Percentiles rank a stretch among this genome's conserved stretches.
Conservation (phyloP, 2,113 vertebrate genomes). For the Callorhinus ursinus region DNA sequence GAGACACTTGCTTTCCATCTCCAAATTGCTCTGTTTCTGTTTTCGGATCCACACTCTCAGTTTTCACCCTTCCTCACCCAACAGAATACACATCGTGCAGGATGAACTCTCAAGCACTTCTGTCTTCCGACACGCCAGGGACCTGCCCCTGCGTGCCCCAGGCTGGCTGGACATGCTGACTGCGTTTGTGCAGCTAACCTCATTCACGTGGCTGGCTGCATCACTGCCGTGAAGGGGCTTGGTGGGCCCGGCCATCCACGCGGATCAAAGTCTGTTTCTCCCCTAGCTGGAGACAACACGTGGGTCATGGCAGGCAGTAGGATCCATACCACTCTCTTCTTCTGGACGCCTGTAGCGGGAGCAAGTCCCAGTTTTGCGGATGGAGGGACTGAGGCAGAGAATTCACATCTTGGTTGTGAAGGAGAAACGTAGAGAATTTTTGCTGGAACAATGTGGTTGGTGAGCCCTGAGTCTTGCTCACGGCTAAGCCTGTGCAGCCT, state of each 20-base stretch:
- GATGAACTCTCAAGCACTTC: neutral
- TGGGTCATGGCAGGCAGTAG: neutral
- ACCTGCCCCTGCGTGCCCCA: neutral
- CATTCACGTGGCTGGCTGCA: neutral
- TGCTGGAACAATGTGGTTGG: neutral
- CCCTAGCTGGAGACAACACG: neutral
- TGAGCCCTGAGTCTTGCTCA: neutral
- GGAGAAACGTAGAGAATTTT: neutral
- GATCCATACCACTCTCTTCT: neutral
- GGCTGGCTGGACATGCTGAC: neutral
- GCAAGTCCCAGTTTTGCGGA: neutral
- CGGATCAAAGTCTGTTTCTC: neutral
- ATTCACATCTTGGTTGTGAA: neutral
- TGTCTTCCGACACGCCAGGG: neutral
- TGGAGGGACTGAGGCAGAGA: neutral
- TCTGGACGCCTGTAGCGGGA: neutral
- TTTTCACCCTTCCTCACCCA: neutral
- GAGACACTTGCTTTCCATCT: neutral
- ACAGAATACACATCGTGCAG: neutral
- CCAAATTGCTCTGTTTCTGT: neutral
- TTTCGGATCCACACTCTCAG: slow-evolving; percentile 27
- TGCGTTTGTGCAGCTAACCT: neutral
- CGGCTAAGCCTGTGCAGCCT: neutral
- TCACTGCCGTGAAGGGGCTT: neutral
- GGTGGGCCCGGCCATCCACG: neutral